Base-by-base conservation (phyloP, 2,888 invertebrate species). In the Scaptomyza reducta region DNA sequence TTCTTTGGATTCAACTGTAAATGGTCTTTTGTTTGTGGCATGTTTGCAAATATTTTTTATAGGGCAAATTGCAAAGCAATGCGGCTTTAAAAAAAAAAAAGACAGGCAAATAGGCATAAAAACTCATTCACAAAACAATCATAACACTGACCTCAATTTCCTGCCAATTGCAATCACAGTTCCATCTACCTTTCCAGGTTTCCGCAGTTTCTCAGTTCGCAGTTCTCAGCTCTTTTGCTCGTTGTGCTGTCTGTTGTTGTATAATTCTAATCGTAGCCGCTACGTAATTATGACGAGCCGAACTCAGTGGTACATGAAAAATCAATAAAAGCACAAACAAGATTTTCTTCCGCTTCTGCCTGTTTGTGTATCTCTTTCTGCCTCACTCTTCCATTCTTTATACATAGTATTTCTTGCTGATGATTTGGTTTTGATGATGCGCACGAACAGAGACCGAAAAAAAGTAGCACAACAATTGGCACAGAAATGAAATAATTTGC, bases 401-500 rank as follows among this genome's bases (percentile, higher is more conserved):
- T 71, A 58, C 70, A 63, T 60, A 62, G 64, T 38, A 54, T 55
- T 49, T 62, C 16, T 44, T 33, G 62, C 56, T 61, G 81, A 74
- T 78, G 82, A 86, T 83, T 83, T 83, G 81, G 68, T 80, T 83
- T 80, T 84, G 82, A 87, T 83, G 82, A 83, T 83, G 82, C 84
- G 87, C 82, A 82, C 86, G 82, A 83, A 86, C 69, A 64, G 68
- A 66, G 74, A 65, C 65, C 62, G 74, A 63, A 67, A 62, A 38
- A 81, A 81, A 85, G 79, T 82, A 85, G 86, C 79, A 85, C 82
- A 87, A 77, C 82, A 87, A 85, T 84, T 87, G 83, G 87, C 85
- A 87, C 79, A 87, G 85, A 87, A 84, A 87, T 85, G 82, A 72
- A 87, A 84, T 87, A 84, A 84, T 84, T 84, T 84, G 87, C 84